A percentile compares a stretch with the other conserved stretches of the same genome.
These are phyloP conservation scores for Gisinianus flammeolus DNA, from an alignment of 2,888 invertebrate species.

Conservation along the genomic window DNA sequence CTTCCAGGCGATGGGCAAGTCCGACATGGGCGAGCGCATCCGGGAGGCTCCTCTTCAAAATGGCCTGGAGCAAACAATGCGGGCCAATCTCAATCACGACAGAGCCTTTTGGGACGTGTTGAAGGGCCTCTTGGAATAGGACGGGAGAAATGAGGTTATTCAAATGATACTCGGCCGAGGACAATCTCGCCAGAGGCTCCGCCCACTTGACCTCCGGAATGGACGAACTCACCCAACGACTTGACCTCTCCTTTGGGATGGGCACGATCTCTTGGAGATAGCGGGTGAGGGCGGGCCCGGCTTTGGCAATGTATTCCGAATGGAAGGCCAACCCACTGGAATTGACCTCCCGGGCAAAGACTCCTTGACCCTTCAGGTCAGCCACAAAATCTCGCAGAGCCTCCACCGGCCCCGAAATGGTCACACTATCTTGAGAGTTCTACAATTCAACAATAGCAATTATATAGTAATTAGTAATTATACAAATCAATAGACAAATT, in stretches of 20 bases:
- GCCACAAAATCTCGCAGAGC: slow-evolving; percentile 73
- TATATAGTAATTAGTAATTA: too few species aligned
- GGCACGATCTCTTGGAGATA: slow-evolving; percentile 74
- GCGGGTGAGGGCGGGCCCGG: slow-evolving; percentile 78
- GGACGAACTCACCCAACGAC: slow-evolving; percentile 66
- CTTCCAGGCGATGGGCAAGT: slow-evolving; percentile 65
- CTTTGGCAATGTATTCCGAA: slow-evolving; percentile 84
- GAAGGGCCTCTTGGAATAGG: slow-evolving; percentile 66
- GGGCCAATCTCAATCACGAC: slow-evolving; percentile 64
- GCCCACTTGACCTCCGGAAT: slow-evolving; percentile 65
- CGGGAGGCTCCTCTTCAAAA: slow-evolving; percentile 65
- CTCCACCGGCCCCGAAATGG: slow-evolving; percentile 84
- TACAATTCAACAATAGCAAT: too few species aligned
- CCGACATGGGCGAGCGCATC: slow-evolving; percentile 64
- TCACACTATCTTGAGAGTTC: slow-evolving; percentile 91
- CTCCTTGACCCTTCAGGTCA: slow-evolving; percentile 72
- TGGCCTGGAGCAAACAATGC: slow-evolving; percentile 64
- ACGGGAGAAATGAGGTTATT: slow-evolving; percentile 66
- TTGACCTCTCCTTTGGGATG: slow-evolving; percentile 63
- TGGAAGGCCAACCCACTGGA: slow-evolving; percentile 93
- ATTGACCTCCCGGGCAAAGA: slow-evolving; percentile 83
- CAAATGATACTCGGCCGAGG: slow-evolving; percentile 67
- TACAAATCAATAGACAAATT: too few species aligned
- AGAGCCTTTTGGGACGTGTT: slow-evolving; percentile 66
- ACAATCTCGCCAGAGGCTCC: slow-evolving; percentile 63